Evolutionary conservation across 2,113 vertebrate species (phyloP).

Genomic region (Trematocara nigrifrons): DNA sequence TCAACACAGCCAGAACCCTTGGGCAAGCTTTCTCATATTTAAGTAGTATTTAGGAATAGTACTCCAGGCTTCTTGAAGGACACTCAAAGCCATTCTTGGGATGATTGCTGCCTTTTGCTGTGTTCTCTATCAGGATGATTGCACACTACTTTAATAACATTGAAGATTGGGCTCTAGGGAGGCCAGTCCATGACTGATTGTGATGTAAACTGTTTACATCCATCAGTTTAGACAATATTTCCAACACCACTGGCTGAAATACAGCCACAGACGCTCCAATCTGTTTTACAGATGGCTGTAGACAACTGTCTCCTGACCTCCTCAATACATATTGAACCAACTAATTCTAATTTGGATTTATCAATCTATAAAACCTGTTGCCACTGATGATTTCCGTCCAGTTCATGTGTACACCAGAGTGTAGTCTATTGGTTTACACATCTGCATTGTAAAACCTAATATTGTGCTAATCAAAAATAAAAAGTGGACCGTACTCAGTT

Average conservation of each 20-base stretch:
- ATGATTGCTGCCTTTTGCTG: neutral
- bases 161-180: neutral
- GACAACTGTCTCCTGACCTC: neutral
- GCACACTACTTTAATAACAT: neutral
- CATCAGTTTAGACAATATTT: neutral
- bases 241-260: neutral
- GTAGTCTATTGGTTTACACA: neutral
- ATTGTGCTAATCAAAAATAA: neutral
- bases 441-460: neutral
- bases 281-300: neutral
- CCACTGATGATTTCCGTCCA: neutral
- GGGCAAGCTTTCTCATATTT: neutral
- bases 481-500: rapidly evolving
- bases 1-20: neutral
- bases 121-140: neutral
- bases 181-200: neutral
- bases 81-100: neutral
- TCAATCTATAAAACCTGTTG: neutral
- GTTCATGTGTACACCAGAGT: neutral
- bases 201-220: neutral
- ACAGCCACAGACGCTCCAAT: neutral
- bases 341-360: neutral
- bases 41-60: neutral
- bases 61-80: neutral
- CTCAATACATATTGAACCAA: neutral